Conservation (phyloP, 2,113 vertebrate species). For the Hippocampus mohnikei region DNA sequence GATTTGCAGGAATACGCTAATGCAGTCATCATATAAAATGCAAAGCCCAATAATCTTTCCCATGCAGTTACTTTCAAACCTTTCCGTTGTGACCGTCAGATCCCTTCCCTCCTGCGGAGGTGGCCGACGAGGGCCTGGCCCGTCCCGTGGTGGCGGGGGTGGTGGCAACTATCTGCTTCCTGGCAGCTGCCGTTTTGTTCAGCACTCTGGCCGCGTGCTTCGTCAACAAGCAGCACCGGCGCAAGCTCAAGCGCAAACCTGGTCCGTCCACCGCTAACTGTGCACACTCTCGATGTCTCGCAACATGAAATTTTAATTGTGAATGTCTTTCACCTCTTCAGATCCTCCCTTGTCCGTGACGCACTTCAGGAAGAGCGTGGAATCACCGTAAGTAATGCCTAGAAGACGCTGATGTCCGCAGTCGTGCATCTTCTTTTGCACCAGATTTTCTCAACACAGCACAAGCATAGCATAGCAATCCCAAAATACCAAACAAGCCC, state of each 20-base stretch:
- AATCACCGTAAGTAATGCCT: conserved; percentile 92
- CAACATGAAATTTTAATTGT: conserved; percentile 20
- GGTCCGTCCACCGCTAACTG: conserved; percentile 68
- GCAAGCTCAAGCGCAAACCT: conserved; percentile 97
- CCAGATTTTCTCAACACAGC: neutral
- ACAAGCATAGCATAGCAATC: neutral
- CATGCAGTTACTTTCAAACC: neutral
- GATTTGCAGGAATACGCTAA: too few relatives aligned
- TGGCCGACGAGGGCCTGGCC: conserved; percentile 91
- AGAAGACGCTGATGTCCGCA: conserved; percentile 18
- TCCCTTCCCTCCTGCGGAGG: conserved; percentile 89
- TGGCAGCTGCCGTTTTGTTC: conserved; percentile 95
- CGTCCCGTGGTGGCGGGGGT: conserved; percentile 94
- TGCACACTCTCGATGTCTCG: neutral
- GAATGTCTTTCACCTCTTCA: conserved; percentile 68
- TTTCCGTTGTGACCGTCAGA: conserved; percentile 68
- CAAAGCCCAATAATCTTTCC: too few relatives aligned
- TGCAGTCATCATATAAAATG: too few relatives aligned
- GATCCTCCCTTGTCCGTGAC: conserved; percentile 98
- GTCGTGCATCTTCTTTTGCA: conserved; percentile 36
- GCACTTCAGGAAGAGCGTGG: conserved; percentile 98
- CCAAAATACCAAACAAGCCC: neutral
- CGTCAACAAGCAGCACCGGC: conserved; percentile 96
- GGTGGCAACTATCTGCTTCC: conserved; percentile 96
- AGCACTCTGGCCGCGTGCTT: conserved; percentile 97